Base-by-base conservation (phyloP, 2,888 invertebrate species). In the Nemotelus nigrinus region DNA sequence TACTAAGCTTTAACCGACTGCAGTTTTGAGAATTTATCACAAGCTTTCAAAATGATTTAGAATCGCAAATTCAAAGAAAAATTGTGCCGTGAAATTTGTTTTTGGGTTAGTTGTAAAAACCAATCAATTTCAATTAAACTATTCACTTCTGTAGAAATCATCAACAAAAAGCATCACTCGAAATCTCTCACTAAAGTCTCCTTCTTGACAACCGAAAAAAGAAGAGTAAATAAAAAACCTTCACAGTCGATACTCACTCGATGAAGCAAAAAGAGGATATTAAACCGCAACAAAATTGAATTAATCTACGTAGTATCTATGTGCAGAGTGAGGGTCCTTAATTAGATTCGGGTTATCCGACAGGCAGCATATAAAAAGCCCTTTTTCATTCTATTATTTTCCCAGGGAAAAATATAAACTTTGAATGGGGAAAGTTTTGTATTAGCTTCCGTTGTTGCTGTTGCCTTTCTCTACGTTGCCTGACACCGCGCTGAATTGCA, bases 211-310 rank as follows among this genome's bases (percentile, higher is more conserved):
- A 1, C 25, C 25, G 25, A 25, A 25, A 25, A 25, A 25, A 25
- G 25, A 25, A 25, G 25, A 25, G 25, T 25, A 25, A 25, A 25
- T 25, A 25, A 25, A 25, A 25, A 25, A 25, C 25, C 25, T 25
- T 25, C 25, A 50, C 7, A 43, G 70, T 70, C 53, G 53, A 70
- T 70, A 48, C 48, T 25, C 5, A 48, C 63, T 60, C 74, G 63
- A 74, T 74, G 74, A 63, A 74, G 74, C 74, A 63, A 60, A 74
- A 74, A 74, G 74, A 50, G 63, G 60, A 74, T 74, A 74, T 74
- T 60, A 74, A 74, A 74, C 74, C 74, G 74, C 74, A 74, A 74
- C 74, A 63, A 74, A 74, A 74, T 74, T 74, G 74, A 74, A 74
- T 74, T 74, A 74, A 74, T 74, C 74, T 74, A 60, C 47, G n/a